Percentiles rank a stretch among this genome's conserved stretches.
These are phyloP conservation scores for Macrosiphum euphorbiae DNA, from an alignment of 2,888 invertebrate genomes.

Conservation along the genomic window DNA sequence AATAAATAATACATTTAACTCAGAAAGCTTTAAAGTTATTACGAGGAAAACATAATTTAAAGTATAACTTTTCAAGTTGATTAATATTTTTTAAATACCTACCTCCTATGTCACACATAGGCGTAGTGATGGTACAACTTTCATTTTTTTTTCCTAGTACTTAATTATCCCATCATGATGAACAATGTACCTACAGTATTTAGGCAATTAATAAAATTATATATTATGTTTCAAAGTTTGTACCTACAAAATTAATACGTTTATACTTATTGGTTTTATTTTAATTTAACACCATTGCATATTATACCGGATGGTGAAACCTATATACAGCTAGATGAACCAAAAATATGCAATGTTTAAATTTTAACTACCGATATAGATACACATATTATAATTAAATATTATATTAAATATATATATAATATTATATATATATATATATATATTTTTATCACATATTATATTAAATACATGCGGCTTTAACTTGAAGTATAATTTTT, in stretches of 20 bases:
- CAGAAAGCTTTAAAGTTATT: neutral
- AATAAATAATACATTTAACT: neutral
- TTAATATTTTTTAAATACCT: neutral
- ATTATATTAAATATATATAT: neutral
- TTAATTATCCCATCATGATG: no score
- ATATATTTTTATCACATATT: no score
- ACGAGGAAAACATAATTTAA: neutral
- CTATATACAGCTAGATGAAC: neutral
- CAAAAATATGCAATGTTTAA: neutral
- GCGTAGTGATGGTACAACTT: neutral
- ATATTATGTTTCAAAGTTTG: neutral
- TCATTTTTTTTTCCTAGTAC: neutral
- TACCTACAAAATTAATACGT: neutral
- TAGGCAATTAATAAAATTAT: neutral
- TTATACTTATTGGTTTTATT: neutral
- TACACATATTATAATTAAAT: neutral
- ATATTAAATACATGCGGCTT: neutral
- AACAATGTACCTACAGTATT: neutral
- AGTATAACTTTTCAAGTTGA: neutral
- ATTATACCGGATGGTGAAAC: no score
- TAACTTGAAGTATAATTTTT: neutral
- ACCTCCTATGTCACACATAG: neutral
- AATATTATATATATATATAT: no score
- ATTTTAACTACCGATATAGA: neutral
- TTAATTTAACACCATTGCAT: neutral